phyloP scores from a whole-genome alignment of 2,113 vertebrate species.

The Pyrgilauda ruficollis region DNA sequence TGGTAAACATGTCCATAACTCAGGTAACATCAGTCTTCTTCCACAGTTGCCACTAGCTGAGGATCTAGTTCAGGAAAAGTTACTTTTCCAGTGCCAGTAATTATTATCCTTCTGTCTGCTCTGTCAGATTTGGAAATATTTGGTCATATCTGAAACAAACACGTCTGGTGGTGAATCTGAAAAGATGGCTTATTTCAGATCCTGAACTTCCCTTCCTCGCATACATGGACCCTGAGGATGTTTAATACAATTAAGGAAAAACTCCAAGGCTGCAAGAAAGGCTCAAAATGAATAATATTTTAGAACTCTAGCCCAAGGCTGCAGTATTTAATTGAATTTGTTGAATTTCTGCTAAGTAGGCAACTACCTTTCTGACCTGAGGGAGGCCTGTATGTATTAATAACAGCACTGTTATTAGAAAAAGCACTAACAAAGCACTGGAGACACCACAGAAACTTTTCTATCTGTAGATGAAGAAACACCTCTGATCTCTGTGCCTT shows the following conservation, averaged over 20 bases:
- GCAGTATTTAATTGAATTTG: slow-evolving; percentile 47
- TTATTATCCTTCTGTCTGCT: background rate
- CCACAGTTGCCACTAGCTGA: background rate
- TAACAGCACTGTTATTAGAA: slow-evolving; percentile 24
- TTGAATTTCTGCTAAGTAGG: slow-evolving; percentile 49
- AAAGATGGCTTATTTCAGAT: background rate
- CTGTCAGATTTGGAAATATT: background rate
- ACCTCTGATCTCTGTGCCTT: background rate
- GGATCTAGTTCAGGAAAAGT: background rate
- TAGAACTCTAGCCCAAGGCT: slow-evolving; percentile 15
- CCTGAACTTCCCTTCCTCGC: background rate
- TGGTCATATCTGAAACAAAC: slow-evolving; percentile 18
- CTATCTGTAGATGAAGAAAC: background rate
- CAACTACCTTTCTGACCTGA: slow-evolving; percentile 32
- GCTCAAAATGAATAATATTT: slow-evolving; percentile 19
- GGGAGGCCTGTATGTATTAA: slow-evolving; percentile 26
- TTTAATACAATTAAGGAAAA: slow-evolving; percentile 1
- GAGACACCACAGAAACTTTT: background rate
- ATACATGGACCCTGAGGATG: background rate
- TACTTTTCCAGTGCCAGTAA: background rate
- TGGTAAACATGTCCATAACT: background rate
- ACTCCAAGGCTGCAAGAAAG: slow-evolving; percentile 10
- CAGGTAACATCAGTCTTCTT: background rate
- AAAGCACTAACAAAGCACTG: background rate
- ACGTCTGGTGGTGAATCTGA: background rate